These are phyloP conservation scores for Nomada goodeniana DNA, from an alignment of 2,888 invertebrate species.

Conservation along the genomic window DNA sequence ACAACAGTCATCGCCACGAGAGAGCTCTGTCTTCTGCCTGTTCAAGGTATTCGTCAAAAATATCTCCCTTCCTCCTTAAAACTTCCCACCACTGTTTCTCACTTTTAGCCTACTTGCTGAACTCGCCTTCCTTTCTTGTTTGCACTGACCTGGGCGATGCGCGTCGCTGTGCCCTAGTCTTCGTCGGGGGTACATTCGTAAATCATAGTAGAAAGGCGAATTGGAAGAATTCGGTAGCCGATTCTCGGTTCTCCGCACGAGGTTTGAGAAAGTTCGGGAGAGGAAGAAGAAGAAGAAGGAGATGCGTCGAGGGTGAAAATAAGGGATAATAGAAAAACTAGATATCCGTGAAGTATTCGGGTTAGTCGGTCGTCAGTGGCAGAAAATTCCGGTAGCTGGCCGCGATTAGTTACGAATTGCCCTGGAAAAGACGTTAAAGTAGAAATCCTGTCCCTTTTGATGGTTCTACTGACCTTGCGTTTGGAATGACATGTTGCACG, in stretches of 20 bases:
- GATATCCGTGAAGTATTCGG: slow-evolving; percentile 67
- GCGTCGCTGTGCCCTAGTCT: slow-evolving; percentile 6
- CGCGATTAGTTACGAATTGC: slow-evolving; percentile 77
- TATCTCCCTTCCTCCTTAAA: neutral
- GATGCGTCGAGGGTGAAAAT: slow-evolving; percentile 4
- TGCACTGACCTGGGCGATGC: slow-evolving; percentile 34
- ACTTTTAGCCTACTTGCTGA: slow-evolving; percentile 21
- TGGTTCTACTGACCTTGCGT: neutral
- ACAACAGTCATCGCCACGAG: slow-evolving; percentile 36
- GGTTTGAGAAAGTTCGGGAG: slow-evolving; percentile 34
- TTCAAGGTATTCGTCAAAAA: slow-evolving; percentile 11
- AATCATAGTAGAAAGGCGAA: slow-evolving; percentile 58
- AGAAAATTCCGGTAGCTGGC: slow-evolving; percentile 76
- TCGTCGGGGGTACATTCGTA: slow-evolving; percentile 45
- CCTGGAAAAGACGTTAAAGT: slow-evolving; percentile 4
- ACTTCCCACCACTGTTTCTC: slow-evolving; percentile 41
- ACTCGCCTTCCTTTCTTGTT: slow-evolving; percentile 14
- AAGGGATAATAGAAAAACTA: slow-evolving; percentile 36
- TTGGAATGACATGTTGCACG: neutral
- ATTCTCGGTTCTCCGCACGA: slow-evolving; percentile 62
- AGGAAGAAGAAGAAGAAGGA: neutral
- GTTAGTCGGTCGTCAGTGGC: slow-evolving; percentile 81
- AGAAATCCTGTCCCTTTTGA: neutral
- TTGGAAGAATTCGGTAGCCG: slow-evolving; percentile 55
- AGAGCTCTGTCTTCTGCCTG: slow-evolving; percentile 26